Percentiles rank a stretch among this genome's conserved stretches.
These are phyloP conservation scores for Spilarctia lutea DNA, from an alignment of 2,888 invertebrate species.

Conservation along the genomic window DNA sequence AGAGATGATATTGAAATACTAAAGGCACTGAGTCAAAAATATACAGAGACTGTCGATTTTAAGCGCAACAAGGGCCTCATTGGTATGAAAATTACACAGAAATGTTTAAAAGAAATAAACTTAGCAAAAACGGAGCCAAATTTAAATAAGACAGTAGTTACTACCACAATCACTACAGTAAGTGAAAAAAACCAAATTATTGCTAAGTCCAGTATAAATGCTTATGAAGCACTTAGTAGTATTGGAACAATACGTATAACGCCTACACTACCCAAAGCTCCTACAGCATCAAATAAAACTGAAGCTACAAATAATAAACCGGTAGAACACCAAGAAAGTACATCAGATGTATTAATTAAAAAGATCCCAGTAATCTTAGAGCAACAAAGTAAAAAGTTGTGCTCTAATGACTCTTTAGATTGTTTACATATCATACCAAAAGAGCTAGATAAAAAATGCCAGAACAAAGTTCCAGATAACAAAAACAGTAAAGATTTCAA, in stretches of 20 bases:
- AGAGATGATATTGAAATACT: conserved; percentile 37
- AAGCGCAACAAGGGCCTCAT: conserved; percentile 63
- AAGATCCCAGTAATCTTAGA: conserved; percentile 18
- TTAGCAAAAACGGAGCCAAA: neutral
- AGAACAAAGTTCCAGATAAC: neutral
- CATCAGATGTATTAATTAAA: neutral
- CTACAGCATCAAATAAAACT: neutral
- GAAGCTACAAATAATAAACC: neutral
- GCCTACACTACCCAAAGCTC: neutral
- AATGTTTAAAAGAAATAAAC: conserved; percentile 9
- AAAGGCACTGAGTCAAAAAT: conserved; percentile 38
- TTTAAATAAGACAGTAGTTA: neutral
- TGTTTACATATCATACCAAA: conserved; percentile 12
- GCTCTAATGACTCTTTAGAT: conserved; percentile 7
- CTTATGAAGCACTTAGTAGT: neutral
- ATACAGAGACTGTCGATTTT: conserved; percentile 52
- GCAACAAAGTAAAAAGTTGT: conserved; percentile 17
- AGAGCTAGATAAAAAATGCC: neutral
- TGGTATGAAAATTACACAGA: conserved; percentile 58
- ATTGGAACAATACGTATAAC: neutral
- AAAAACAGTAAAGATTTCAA: neutral
- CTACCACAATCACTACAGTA: neutral
- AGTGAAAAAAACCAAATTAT: neutral
- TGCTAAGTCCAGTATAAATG: neutral
- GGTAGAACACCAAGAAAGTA: neutral